Conservation (phyloP, 2,113 vertebrate species). For the Alligator mississippiensis region DNA sequence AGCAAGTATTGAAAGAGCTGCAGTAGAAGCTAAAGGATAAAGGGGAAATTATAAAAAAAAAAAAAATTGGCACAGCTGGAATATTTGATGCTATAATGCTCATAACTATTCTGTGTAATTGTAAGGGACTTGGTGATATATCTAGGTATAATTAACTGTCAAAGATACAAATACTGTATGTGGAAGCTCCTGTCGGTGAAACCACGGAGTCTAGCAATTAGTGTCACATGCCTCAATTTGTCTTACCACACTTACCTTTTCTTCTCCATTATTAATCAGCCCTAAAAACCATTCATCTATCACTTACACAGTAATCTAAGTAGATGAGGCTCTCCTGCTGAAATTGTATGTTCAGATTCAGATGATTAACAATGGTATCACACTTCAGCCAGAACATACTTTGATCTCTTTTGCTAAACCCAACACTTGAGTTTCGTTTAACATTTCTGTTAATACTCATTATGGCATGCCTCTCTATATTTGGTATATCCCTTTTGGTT, state of each 20-base stretch:
- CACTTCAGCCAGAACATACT: neutral
- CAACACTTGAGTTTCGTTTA: neutral
- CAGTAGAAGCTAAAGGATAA: neutral
- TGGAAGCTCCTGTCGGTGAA: conserved; percentile 11
- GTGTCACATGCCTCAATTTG: neutral
- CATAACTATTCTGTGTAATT: neutral
- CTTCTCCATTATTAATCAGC: neutral
- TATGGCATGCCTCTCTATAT: no score
- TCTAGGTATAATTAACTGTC: neutral
- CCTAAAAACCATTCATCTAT: neutral
- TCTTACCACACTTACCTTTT: neutral
- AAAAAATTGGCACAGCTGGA: neutral
- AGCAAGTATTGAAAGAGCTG: neutral
- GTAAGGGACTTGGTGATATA: neutral
- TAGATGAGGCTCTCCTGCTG: neutral
- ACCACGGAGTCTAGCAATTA: neutral
- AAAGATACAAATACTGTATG: neutral
- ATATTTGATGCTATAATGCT: neutral
- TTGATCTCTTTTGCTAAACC: neutral
- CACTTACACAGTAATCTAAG: neutral
- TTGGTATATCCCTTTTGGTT: no score
- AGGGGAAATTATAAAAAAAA: fast-evolving
- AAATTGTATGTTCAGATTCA: neutral
- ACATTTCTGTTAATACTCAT: neutral
- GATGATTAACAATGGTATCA: neutral